A percentile compares a stretch with the other conserved stretches of the same genome.
phyloP scores from a whole-genome alignment of 2,888 invertebrate species.

The Psococerastis gibbosa region DNA sequence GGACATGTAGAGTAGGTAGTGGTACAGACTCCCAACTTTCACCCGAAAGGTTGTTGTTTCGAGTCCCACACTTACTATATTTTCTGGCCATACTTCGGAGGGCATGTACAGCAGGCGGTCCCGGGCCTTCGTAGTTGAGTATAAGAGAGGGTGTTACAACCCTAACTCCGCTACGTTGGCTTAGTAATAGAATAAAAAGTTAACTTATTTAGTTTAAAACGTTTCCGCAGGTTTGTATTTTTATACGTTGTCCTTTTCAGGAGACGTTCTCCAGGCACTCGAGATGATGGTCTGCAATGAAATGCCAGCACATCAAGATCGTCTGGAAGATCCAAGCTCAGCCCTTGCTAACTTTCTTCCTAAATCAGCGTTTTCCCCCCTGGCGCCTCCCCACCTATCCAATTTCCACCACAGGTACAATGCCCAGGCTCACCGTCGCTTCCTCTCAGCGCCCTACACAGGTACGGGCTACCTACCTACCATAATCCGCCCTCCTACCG shows the following conservation, averaged over 20 bases:
- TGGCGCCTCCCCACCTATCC: conserved; percentile 30
- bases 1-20: too few species aligned
- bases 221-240: too few species aligned
- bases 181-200: too few species aligned
- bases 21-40: too few species aligned
- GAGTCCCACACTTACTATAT: too few species aligned
- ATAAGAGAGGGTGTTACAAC: too few species aligned
- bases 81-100: too few species aligned
- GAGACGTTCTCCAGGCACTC: conserved; percentile 84
- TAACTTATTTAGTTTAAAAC: too few species aligned
- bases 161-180: too few species aligned
- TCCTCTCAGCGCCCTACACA: conserved; percentile 62
- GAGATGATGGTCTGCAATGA: conserved; percentile 65
- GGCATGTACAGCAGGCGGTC: too few species aligned
- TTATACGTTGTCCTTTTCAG: conserved; percentile 26
- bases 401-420: conserved; percentile 31
- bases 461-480: conserved; percentile 69
- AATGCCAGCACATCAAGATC: conserved; percentile 15
- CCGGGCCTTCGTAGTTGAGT: too few species aligned
- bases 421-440: conserved; percentile 35
- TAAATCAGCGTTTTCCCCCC: conserved; percentile 56
- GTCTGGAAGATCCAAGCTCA: conserved; percentile 22
- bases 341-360: conserved; percentile 25
- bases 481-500: conserved; percentile 38
- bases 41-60: too few species aligned